phyloP scores from a whole-genome alignment of 2,888 invertebrate species.

The Caenorhabditis parvicauda region DNA sequence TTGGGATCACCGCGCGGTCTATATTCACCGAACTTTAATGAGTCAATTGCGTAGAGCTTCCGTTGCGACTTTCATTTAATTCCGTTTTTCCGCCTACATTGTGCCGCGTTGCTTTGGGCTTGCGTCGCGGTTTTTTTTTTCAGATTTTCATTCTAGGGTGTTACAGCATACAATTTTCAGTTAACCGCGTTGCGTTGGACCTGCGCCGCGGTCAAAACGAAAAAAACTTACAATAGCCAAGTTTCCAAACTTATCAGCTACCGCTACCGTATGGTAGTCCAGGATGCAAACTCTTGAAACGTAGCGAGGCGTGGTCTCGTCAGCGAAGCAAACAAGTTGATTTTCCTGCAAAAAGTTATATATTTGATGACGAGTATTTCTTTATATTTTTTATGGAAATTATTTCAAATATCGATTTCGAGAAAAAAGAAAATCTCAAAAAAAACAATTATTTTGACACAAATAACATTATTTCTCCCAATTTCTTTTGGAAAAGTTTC shows the following conservation, averaged over 20 bases:
- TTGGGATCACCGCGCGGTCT: too few species aligned
- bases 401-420: background rate
- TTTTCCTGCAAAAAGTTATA: slow-evolving; percentile 73
- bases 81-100: too few species aligned
- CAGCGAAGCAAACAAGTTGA: slow-evolving; percentile 94
- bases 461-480: too few species aligned
- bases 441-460: too few species aligned
- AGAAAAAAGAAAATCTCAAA: background rate
- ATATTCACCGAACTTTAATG: too few species aligned
- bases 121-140: too few species aligned
- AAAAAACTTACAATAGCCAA: slow-evolving; percentile 76
- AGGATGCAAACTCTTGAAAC: slow-evolving; percentile 85
- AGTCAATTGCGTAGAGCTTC: too few species aligned
- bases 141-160: too few species aligned
- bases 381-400: background rate
- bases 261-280: slow-evolving; percentile 93
- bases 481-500: too few species aligned
- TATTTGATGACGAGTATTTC: background rate
- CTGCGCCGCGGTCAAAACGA: background rate
- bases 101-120: too few species aligned
- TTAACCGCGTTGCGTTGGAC: background rate
- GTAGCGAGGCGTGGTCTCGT: slow-evolving; percentile 95
- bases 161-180: too few species aligned
- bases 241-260: slow-evolving; percentile 97
- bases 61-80: too few species aligned